Percentiles rank a stretch among this genome's conserved stretches.
phyloP scores from a whole-genome alignment of 64 coral and sea anemone genomes.

The Catalaphyllia jardinei region DNA sequence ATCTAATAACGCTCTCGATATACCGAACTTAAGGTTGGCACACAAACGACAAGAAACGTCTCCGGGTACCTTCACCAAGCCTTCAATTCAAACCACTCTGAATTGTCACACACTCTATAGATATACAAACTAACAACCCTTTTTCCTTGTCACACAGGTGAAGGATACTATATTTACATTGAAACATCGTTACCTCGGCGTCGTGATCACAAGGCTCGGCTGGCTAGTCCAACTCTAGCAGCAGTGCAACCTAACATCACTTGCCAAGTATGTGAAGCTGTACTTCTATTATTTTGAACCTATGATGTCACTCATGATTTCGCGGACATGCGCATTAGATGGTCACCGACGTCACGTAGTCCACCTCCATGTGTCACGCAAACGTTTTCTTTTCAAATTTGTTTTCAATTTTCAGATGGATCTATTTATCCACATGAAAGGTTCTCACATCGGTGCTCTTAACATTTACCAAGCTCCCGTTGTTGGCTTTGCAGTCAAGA shows the following conservation, averaged over 20 bases:
- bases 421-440: constrained; percentile 71
- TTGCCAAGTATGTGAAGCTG: constrained; percentile 62
- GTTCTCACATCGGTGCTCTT: constrained; percentile 36
- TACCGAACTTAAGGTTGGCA: no score
- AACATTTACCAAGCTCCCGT: constrained; percentile 88
- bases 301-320: no score
- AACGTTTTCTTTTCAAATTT: neutral
- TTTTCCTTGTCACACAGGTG: neutral
- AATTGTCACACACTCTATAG: neutral
- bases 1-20: no score
- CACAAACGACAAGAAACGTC: neutral
- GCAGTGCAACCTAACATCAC: constrained; percentile 38
- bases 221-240: constrained; percentile 70
- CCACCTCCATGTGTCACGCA: no score
- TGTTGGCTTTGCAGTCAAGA: constrained; percentile 53
- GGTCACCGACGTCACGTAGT: no score
- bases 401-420: constrained; percentile 52
- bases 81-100: neutral
- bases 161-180: constrained; percentile 78
- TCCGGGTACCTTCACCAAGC: neutral
- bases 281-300: neutral
- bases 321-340: no score
- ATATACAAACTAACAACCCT: neutral
- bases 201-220: constrained; percentile 49
- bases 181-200: constrained; percentile 64